phyloP scores from a whole-genome alignment of 1,140 invertebrate species.

The Caenorhabditis brenneri region DNA sequence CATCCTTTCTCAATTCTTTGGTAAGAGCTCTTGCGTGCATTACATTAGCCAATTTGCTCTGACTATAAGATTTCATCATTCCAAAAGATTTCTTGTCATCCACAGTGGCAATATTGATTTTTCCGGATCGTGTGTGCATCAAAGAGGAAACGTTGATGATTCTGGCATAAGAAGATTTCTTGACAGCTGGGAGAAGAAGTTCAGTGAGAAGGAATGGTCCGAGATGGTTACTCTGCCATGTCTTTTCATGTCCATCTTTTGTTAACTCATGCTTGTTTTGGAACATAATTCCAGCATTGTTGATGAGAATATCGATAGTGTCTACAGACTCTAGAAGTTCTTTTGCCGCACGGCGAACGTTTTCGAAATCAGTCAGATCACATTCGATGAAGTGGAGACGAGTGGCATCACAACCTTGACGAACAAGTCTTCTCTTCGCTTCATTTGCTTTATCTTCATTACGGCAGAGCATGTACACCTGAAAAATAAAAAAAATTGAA shows the following conservation, averaged over 20 bases:
- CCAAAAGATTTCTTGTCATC: constrained; percentile 50
- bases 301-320: constrained; percentile 46
- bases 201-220: constrained; percentile 59
- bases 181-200: constrained; percentile 52
- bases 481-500: too few species aligned
- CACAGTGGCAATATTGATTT: constrained; percentile 39
- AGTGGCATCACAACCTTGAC: constrained; percentile 30
- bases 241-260: constrained; percentile 57
- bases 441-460: constrained; percentile 52
- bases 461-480: constrained; percentile 56
- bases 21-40: constrained; percentile 59
- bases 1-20: constrained; percentile 43
- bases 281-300: constrained; percentile 61
- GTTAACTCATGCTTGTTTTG: constrained; percentile 55
- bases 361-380: constrained; percentile 32
- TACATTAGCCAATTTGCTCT: constrained; percentile 58
- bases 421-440: constrained; percentile 48
- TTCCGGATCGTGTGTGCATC: background rate
- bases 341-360: background rate
- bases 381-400: constrained; percentile 45
- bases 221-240: constrained; percentile 57
- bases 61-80: constrained; percentile 47
- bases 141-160: constrained; percentile 55
- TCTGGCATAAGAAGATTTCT: constrained; percentile 40
- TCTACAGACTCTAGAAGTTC: background rate